Conservation (phyloP, 2,888 invertebrate species). For the Napeogenes sylphis region DNA sequence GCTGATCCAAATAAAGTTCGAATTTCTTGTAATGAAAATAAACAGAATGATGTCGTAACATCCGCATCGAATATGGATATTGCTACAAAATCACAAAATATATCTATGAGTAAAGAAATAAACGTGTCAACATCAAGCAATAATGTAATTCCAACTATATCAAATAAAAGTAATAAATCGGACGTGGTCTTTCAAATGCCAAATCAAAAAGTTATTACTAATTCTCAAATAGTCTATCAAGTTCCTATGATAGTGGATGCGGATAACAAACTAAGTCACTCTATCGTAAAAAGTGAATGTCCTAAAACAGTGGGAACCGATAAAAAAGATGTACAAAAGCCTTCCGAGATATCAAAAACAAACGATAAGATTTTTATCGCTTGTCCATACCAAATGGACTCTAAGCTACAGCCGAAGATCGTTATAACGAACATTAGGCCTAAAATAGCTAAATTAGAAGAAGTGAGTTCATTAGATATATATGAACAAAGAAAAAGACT, state of each 20-base stretch:
- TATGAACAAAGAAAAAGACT: conserved; percentile 74
- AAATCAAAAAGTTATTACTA: conserved; percentile 60
- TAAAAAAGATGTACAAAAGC: conserved; percentile 49
- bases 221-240: conserved; percentile 66
- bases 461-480: conserved; percentile 69
- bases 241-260: conserved; percentile 60
- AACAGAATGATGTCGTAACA: conserved; percentile 32
- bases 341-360: conserved; percentile 45
- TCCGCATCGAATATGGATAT: conserved; percentile 37
- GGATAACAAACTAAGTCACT: conserved; percentile 50
- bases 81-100: conserved; percentile 38
- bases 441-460: conserved; percentile 52
- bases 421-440: conserved; percentile 59
- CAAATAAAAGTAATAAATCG: conserved; percentile 51
- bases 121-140: conserved; percentile 56
- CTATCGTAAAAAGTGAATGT: conserved; percentile 46
- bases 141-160: conserved; percentile 50
- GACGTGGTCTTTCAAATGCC: conserved; percentile 54
- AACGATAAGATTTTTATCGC: conserved; percentile 61
- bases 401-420: conserved; percentile 61
- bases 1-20: conserved; percentile 45
- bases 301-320: conserved; percentile 42
- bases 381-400: conserved; percentile 63
- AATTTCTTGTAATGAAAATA: conserved; percentile 50
- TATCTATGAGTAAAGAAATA: conserved; percentile 48